Base-by-base conservation (phyloP, 2,113 vertebrate genomes). In the Eolophus roseicapilla region DNA sequence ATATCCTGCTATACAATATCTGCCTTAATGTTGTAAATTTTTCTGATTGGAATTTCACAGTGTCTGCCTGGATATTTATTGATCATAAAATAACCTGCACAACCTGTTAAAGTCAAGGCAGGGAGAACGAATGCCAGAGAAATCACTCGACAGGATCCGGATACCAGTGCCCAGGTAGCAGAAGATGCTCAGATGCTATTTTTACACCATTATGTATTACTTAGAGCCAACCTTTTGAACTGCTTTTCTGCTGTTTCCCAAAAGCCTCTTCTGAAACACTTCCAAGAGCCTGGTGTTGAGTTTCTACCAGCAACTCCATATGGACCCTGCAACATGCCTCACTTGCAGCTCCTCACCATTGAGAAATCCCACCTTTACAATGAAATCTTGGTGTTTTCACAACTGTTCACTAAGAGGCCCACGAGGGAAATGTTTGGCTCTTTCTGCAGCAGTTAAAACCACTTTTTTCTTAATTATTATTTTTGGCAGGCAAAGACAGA, bases 11-110 rank as follows among this genome's bases (percentile, higher is more conserved):
- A 94, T 95, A 96, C 97, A 96, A 95, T 96, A 96, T 96, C 88
- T 96, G 93, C 92, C 93, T 97, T 97, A 94, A 97, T 83, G 95
- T 57, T 97, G 96, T 97, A 98, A 98, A 97, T 98, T 98, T 88
- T 97, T 97, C 91, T 93, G 97, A 97, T 97, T 97, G 95, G 97
- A 97, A 98, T 98, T 97, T 97, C 96, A 96, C 96, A 94, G 92
- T 89, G 88, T 93, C 96, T 97, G 92, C 82, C 75, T 80, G n/a
- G 87, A 81, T 97, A 96, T 97, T 97, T 98, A 97, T 96, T 94
- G 95, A 96, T 97, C 92, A 73, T 94, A 88, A 84, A 96, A 88
- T 95, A 92, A 95, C 81, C 67, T 57, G 60, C 43, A 93, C 71
- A 90, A 93, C 63, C 62, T 1, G 50, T 86, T 90, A 80, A 82